Base-by-base conservation (phyloP, 2,113 vertebrate genomes). In the Rousettus leschenaultii region DNA sequence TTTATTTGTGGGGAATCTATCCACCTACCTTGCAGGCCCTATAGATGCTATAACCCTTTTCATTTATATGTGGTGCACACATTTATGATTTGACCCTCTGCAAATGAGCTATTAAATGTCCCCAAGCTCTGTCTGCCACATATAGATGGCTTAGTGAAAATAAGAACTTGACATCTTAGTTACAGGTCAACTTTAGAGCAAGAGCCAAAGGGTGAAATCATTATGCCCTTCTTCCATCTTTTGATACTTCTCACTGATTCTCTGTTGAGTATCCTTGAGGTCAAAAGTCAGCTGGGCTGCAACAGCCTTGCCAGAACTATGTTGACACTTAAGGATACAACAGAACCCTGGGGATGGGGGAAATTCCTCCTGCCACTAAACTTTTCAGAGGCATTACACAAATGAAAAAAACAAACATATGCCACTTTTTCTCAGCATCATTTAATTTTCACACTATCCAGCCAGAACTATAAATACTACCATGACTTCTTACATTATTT, bases 401-500 rank as follows among this genome's bases (percentile, higher is more conserved):
- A 57, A 80, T 33, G 59, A 43, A 5, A 28, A 90, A 77, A 55
- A 38, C 30, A 33, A 90, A 57, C 19, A 22, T 51, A n/a, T 43
- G 30, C 3, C 24, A 78, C 24, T 82, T 91, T 57, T 89, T 30
- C n/a, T 71, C 43, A 78, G n/a, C 3, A 22, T 95, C 11, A 8
- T 92, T 92, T 43, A 59, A 59, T 92, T 80, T 75, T 61, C n/a
- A 66, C 18, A 86, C 26, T 91, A 24, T 75, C 8, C 7, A 86
- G 48, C 40, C 40, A 83, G 35, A 63, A 7, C 45, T 65, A 35
- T 84, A 79, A 83, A 66, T 18, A 82, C 1, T 22, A 33, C 16
- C 63, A 19, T 28, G 40, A 2, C 11, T 55, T 75, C 30, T 38
- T 48, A 8, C 4, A 35, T 45, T 19, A 5, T 38, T 30, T 55